Percentiles rank a stretch among this genome's conserved stretches.
phyloP scores from a whole-genome alignment of 2,888 invertebrate species.

The Anaspis maculata region DNA sequence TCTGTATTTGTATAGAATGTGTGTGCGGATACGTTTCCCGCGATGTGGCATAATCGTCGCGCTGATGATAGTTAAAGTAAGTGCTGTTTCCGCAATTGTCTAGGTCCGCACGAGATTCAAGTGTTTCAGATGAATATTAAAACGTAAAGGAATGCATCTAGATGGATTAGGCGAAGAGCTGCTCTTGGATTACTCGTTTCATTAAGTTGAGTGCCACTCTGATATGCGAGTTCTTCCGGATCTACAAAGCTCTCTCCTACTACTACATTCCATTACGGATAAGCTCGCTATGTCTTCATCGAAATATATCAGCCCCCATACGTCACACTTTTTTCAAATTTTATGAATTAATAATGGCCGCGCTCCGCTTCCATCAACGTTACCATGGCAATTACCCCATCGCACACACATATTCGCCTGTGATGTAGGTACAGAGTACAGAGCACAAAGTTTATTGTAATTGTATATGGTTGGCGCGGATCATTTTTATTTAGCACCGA shows the following conservation, averaged over 20 bases:
- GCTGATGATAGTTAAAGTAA: constrained; percentile 29
- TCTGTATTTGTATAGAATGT: too few species aligned
- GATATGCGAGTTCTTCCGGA: constrained; percentile 39
- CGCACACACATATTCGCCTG: too few species aligned
- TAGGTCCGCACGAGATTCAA: constrained; percentile 34
- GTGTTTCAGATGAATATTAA: constrained; percentile 42
- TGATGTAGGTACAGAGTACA: too few species aligned
- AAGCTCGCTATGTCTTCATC: constrained; percentile 36
- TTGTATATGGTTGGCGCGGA: too few species aligned
- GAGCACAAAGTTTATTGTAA: too few species aligned
- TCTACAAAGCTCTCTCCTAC: constrained; percentile 18
- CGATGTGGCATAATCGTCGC: too few species aligned
- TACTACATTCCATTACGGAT: constrained; percentile 37
- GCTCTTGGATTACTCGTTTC: constrained; percentile 48
- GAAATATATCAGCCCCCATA: constrained; percentile 15
- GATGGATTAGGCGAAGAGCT: constrained; percentile 42
- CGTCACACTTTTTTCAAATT: constrained; percentile 6
- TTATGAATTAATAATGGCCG: constrained; percentile 3
- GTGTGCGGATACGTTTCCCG: too few species aligned
- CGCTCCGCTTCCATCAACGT: too few species aligned
- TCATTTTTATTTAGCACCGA: too few species aligned
- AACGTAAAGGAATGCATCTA: constrained; percentile 42
- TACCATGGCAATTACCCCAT: too few species aligned
- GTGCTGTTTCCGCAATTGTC: constrained; percentile 40
- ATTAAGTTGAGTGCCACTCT: constrained; percentile 49